Conservation (phyloP, 1,140 invertebrate species). For the Teleogryllus occipitalis region DNA sequence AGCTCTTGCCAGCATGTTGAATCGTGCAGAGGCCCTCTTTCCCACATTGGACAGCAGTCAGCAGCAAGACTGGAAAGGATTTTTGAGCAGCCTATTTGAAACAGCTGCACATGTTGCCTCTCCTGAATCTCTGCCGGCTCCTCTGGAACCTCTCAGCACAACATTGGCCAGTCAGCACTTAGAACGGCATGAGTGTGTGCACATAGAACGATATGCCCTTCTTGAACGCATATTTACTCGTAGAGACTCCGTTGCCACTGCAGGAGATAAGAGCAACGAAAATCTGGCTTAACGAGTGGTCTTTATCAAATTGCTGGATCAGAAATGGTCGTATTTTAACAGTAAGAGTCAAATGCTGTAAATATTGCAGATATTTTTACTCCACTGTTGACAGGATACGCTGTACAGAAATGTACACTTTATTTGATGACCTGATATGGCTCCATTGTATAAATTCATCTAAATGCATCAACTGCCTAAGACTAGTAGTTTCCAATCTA, state of each 20-base stretch:
- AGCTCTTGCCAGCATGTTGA: slow-evolving; percentile 13
- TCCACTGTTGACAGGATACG: neutral
- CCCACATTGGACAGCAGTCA: slow-evolving; percentile 6
- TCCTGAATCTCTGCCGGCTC: neutral
- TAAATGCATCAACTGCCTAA: neutral
- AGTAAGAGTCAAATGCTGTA: neutral
- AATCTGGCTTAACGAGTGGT: neutral
- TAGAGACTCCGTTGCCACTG: neutral
- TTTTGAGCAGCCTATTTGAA: slow-evolving; percentile 7
- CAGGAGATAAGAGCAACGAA: neutral
- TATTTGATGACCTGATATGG: neutral
- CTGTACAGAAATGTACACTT: neutral
- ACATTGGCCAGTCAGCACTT: slow-evolving; percentile 8
- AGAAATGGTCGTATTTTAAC: neutral
- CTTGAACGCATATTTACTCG: slow-evolving; percentile 11
- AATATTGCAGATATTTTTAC: neutral
- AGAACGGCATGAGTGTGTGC: neutral
- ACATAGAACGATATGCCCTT: slow-evolving; percentile 11
- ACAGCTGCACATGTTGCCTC: neutral
- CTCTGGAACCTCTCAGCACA: neutral
- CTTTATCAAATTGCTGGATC: neutral
- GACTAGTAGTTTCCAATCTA: neutral
- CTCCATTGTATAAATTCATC: no score
- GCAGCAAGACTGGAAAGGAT: slow-evolving; percentile 7
- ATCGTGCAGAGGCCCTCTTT: slow-evolving; percentile 4